Conservation (phyloP, 2,888 invertebrate genomes). For the Plebejus argus region DNA sequence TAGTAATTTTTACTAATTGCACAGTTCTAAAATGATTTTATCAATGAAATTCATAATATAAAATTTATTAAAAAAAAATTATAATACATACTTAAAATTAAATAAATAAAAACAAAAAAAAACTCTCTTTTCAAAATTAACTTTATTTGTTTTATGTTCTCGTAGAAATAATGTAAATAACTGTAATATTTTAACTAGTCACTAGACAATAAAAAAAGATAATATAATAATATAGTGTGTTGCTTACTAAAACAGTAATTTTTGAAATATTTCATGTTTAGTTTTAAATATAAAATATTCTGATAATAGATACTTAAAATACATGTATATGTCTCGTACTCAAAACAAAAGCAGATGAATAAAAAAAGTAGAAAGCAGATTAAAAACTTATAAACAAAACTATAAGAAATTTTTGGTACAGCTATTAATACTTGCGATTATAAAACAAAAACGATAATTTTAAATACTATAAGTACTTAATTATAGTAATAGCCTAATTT, state of each 20-base stretch:
- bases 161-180: neutral
- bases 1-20: neutral
- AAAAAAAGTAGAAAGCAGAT: too few species aligned
- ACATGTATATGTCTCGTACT: too few species aligned
- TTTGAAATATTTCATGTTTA: constrained; percentile 39
- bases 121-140: neutral
- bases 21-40: neutral
- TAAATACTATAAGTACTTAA: too few species aligned
- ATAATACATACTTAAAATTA: neutral
- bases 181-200: neutral
- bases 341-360: too few species aligned
- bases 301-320: too few species aligned
- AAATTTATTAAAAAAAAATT: neutral
- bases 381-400: too few species aligned
- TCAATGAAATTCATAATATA: neutral
- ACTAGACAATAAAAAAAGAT: neutral
- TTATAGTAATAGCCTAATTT: too few species aligned
- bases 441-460: too few species aligned
- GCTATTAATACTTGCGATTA: too few species aligned
- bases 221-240: neutral
- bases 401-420: too few species aligned
- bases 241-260: neutral
- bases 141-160: neutral
- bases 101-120: neutral
- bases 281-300: too few species aligned